Evolutionary conservation across 2,888 invertebrate species (phyloP).

Genomic region (Caenorhabditis drosophilae): DNA sequence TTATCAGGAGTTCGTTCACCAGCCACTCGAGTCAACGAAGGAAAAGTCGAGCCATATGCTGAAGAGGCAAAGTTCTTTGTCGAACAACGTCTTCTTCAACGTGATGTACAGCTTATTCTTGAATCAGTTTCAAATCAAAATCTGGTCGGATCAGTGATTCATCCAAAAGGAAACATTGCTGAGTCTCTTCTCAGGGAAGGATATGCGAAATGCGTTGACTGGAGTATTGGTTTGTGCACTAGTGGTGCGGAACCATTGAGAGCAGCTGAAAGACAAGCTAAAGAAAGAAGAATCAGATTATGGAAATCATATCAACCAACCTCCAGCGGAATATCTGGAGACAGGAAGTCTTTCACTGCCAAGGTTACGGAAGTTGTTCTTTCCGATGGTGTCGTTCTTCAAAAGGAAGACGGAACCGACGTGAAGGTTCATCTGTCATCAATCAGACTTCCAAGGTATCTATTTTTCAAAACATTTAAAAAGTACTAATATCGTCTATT

Average conservation of each 20-base stretch:
- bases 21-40: slow-evolving; percentile 42
- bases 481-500: slow-evolving; percentile 1
- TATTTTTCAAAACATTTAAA: slow-evolving; percentile 40
- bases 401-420: slow-evolving; percentile 79
- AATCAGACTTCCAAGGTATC: slow-evolving; percentile 87
- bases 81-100: slow-evolving; percentile 87
- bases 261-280: slow-evolving; percentile 83
- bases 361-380: slow-evolving; percentile 83
- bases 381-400: slow-evolving; percentile 89
- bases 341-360: slow-evolving; percentile 54
- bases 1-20: slow-evolving; percentile 81
- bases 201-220: slow-evolving; percentile 90
- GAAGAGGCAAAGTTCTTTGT: slow-evolving; percentile 93
- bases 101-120: slow-evolving; percentile 84
- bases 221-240: slow-evolving; percentile 85
- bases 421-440: slow-evolving; percentile 95
- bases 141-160: slow-evolving; percentile 89
- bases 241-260: slow-evolving; percentile 84
- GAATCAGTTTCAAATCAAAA: slow-evolving; percentile 91
- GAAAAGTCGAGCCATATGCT: slow-evolving; percentile 76
- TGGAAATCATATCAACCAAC: slow-evolving; percentile 88
- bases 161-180: slow-evolving; percentile 87
- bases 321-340: slow-evolving; percentile 41
- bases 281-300: slow-evolving; percentile 82
- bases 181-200: slow-evolving; percentile 87